phyloP scores from a whole-genome alignment of 2,888 invertebrate genomes.

The Lochmaea crataegi region DNA sequence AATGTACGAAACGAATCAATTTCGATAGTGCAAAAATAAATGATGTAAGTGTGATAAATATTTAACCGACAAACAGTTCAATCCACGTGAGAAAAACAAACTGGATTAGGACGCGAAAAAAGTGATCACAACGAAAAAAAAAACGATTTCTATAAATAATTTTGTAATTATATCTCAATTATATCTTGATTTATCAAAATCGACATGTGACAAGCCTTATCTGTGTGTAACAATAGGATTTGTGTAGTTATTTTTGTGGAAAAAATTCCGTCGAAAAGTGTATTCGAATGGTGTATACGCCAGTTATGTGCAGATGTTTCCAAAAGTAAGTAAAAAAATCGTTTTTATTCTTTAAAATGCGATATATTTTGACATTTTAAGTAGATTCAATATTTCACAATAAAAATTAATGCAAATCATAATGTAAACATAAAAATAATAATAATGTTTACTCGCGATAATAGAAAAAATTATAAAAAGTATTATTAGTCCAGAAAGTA shows the following conservation, averaged over 20 bases:
- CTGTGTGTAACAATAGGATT: constrained; percentile 33
- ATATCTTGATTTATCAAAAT: constrained; percentile 37
- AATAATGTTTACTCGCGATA: not conserved
- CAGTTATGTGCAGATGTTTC: constrained; percentile 69
- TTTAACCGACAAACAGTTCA: not conserved
- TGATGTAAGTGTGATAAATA: constrained; percentile 3
- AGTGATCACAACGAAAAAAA: not conserved
- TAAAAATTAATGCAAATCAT: not conserved
- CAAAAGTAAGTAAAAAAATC: constrained; percentile 68
- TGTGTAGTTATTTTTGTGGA: not conserved
- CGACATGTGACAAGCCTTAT: constrained; percentile 43
- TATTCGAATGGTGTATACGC: constrained; percentile 22
- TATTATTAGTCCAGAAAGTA: too few relatives aligned
- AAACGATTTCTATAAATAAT: constrained; percentile 10
- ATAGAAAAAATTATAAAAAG: not conserved
- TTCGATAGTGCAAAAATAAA: not conserved
- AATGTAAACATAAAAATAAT: not conserved
- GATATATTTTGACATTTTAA: too few relatives aligned
- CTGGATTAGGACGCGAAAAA: not conserved
- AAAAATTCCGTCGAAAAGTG: not conserved
- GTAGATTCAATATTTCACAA: not conserved
- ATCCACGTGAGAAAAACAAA: not conserved
- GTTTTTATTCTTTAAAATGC: not conserved
- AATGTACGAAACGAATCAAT: not conserved
- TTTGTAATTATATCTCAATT: constrained; percentile 25